These are phyloP conservation scores for Oophaga pumilio DNA, from an alignment of 2,113 vertebrate genomes.

Conservation along the genomic window DNA sequence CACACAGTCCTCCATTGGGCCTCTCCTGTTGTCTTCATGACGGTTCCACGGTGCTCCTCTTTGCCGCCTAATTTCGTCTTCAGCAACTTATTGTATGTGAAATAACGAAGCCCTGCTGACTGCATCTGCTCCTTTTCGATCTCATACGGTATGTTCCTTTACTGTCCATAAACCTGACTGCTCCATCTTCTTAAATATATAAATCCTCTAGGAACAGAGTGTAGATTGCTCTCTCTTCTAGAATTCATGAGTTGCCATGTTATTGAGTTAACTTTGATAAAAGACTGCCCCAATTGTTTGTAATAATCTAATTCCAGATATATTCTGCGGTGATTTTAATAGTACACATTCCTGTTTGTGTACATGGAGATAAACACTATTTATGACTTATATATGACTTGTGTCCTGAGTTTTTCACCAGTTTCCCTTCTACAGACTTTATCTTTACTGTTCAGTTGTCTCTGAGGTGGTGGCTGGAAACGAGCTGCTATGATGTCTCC, in stretches of 20 bases:
- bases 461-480: too few relatives aligned
- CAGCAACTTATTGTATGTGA: not conserved
- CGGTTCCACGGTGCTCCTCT: not conserved
- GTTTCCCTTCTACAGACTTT: too few relatives aligned
- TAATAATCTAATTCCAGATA: not conserved
- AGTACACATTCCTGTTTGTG: too few relatives aligned
- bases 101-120: not conserved
- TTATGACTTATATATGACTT: too few relatives aligned
- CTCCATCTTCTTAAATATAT: not conserved
- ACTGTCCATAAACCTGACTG: not conserved
- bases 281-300: not conserved
- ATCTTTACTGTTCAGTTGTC: too few relatives aligned
- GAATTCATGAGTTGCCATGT: too few relatives aligned
- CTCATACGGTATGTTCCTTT: not conserved
- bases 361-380: too few relatives aligned
- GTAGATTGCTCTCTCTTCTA: too few relatives aligned
- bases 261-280: not conserved
- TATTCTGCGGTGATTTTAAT: too few relatives aligned
- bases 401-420: too few relatives aligned
- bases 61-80: not conserved
- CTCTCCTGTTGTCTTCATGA: not conserved
- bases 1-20: not conserved
- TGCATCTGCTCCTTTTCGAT: not conserved
- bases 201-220: not conserved
- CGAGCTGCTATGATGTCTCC: too few relatives aligned